phyloP scores from a whole-genome alignment of 2,113 vertebrate genomes.

The Chinchilla lanigera region DNA sequence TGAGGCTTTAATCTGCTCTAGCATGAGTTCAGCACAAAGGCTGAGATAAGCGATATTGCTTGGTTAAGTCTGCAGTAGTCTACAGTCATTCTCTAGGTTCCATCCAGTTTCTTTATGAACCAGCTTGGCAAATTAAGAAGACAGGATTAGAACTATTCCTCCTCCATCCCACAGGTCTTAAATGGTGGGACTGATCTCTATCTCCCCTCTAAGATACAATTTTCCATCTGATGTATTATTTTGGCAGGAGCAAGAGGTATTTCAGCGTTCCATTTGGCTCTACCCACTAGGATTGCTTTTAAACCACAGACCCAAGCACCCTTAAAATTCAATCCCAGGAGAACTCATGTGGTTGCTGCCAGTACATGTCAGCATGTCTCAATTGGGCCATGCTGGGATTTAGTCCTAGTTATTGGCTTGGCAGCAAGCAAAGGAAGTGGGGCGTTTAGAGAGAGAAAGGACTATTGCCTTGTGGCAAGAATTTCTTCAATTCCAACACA shows the following conservation, averaged over 20 bases:
- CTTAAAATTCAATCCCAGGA: slow-evolving; percentile 41
- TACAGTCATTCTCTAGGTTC: not conserved
- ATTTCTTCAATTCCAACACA: not conserved
- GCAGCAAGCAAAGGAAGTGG: not conserved
- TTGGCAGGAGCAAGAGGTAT: not conserved
- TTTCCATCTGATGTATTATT: slow-evolving; percentile 15
- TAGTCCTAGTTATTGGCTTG: slow-evolving; percentile 51
- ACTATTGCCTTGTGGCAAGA: not conserved
- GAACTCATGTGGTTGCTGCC: not conserved
- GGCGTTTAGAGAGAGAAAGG: not conserved
- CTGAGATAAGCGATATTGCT: not conserved
- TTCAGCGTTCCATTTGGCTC: slow-evolving; percentile 44
- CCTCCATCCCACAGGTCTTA: not conserved
- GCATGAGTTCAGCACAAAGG: not conserved
- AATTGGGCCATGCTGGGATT: slow-evolving; percentile 40
- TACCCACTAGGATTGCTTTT: not conserved
- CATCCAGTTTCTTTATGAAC: not conserved
- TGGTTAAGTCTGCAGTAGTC: slow-evolving; percentile 13
- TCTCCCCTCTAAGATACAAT: not conserved
- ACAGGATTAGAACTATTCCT: not conserved
- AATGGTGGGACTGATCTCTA: not conserved
- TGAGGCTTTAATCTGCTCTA: not conserved
- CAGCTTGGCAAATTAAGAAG: not conserved
- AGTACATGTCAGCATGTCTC: not conserved
- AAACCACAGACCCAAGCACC: not conserved